Conservation (phyloP, 2,888 invertebrate species). For the Agrochola litura region DNA sequence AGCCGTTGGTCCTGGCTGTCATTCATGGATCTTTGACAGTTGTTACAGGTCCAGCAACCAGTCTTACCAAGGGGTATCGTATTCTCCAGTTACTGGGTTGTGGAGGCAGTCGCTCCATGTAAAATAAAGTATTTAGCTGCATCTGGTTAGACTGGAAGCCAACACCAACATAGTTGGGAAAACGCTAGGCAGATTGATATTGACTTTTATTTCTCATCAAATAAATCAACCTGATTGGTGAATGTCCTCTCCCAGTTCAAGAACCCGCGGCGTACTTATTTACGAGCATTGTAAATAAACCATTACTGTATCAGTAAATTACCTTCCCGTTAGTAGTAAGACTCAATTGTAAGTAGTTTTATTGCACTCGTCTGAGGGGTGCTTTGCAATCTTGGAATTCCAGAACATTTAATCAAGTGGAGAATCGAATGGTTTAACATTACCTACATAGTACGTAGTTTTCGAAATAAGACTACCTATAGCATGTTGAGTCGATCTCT, state of each 20-base stretch:
- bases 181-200: too few species aligned
- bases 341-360: conserved; percentile 58
- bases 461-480: neutral
- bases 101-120: too few species aligned
- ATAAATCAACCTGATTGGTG: conserved; percentile 33
- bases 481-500: too few species aligned
- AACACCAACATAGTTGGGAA: too few species aligned
- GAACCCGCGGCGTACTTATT: conserved; percentile 23
- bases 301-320: conserved; percentile 59
- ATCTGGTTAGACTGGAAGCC: too few species aligned
- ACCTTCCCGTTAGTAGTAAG: conserved; percentile 47
- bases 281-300: conserved; percentile 54
- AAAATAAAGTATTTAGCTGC: too few species aligned
- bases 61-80: too few species aligned
- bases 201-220: conserved; percentile 17
- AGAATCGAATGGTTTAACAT: neutral
- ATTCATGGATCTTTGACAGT: too few species aligned
- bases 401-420: conserved; percentile 21
- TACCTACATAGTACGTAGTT: neutral
- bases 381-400: conserved; percentile 32
- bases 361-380: conserved; percentile 39
- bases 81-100: too few species aligned
- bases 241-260: conserved; percentile 28
- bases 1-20: too few species aligned
- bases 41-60: too few species aligned